phyloP scores from a whole-genome alignment of 2,113 vertebrate genomes.

The Micronycteris hirsuta region DNA sequence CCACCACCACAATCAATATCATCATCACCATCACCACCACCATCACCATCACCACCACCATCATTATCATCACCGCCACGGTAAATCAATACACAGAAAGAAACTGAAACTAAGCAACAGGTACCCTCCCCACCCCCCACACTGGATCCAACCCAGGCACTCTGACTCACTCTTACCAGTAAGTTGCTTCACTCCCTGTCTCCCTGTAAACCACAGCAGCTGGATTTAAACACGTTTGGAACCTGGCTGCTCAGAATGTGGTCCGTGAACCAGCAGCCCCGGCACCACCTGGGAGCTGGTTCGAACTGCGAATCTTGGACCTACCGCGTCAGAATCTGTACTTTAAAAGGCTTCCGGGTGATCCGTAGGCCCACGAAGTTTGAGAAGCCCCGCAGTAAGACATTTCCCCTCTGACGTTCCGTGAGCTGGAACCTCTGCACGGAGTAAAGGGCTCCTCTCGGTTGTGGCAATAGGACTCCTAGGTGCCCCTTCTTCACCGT shows the following conservation, averaged over 20 bases:
- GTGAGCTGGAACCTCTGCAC: background rate
- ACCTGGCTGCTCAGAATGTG: background rate
- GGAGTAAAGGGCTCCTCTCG: background rate
- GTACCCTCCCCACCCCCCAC: background rate
- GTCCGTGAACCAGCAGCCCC: too few relatives aligned
- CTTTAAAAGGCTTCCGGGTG: background rate
- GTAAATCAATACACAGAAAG: background rate
- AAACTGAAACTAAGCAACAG: background rate
- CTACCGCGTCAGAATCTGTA: background rate
- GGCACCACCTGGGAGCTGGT: background rate
- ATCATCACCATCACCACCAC: accelerated
- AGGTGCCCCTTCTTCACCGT: background rate
- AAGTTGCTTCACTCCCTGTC: background rate
- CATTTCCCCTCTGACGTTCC: background rate
- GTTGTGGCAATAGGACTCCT: background rate
- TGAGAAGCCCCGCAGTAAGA: too few relatives aligned
- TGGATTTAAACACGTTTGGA: background rate
- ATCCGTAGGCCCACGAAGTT: background rate
- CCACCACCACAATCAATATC: accelerated
- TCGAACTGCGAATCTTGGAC: background rate
- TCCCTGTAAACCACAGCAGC: background rate
- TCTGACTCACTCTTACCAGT: background rate
- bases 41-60: accelerated
- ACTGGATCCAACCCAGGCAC: background rate
- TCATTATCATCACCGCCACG: accelerated